Evolutionary conservation across 2,888 invertebrate genomes (phyloP).

Genomic region (Mechanitis mazaeus): DNA sequence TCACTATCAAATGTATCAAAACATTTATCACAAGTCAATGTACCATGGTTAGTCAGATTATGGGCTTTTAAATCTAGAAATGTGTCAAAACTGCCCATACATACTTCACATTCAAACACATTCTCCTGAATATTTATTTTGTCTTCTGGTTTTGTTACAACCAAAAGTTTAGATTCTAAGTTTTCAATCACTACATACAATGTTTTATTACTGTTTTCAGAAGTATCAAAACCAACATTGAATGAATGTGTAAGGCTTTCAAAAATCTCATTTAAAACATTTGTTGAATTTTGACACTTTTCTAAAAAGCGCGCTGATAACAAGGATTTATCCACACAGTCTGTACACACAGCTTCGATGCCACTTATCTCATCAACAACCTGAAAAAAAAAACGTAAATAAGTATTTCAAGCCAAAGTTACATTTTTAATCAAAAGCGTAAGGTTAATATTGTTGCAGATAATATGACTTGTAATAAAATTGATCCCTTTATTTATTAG

Average conservation of each 20-base stretch:
- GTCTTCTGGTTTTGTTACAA: slow-evolving; percentile 38
- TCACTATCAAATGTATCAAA: slow-evolving; percentile 38
- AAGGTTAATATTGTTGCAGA: not conserved
- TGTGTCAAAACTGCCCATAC: slow-evolving; percentile 39
- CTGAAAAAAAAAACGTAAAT: slow-evolving; percentile 40
- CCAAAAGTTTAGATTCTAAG: slow-evolving; percentile 41
- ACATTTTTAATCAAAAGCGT: too few species aligned
- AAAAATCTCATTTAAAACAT: slow-evolving; percentile 44
- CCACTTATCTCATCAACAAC: slow-evolving; percentile 49
- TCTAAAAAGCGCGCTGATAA: slow-evolving; percentile 45
- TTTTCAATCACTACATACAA: slow-evolving; percentile 49
- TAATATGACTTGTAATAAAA: not conserved
- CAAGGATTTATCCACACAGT: slow-evolving; percentile 48
- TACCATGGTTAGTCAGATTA: slow-evolving; percentile 40
- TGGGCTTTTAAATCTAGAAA: slow-evolving; percentile 44
- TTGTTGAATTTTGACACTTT: slow-evolving; percentile 42
- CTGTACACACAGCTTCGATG: slow-evolving; percentile 54
- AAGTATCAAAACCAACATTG: slow-evolving; percentile 35
- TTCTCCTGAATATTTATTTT: slow-evolving; percentile 21
- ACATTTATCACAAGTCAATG: slow-evolving; percentile 50
- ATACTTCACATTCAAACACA: slow-evolving; percentile 40
- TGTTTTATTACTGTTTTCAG: slow-evolving; percentile 34
- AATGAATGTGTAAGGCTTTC: slow-evolving; percentile 44
- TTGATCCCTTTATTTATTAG: too few species aligned
- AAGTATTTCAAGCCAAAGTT: too few species aligned